A percentile compares a stretch with the other conserved stretches of the same genome.
Evolutionary conservation across 2,113 vertebrate species (phyloP).

Genomic region (Salvelinus namaycush): DNA sequence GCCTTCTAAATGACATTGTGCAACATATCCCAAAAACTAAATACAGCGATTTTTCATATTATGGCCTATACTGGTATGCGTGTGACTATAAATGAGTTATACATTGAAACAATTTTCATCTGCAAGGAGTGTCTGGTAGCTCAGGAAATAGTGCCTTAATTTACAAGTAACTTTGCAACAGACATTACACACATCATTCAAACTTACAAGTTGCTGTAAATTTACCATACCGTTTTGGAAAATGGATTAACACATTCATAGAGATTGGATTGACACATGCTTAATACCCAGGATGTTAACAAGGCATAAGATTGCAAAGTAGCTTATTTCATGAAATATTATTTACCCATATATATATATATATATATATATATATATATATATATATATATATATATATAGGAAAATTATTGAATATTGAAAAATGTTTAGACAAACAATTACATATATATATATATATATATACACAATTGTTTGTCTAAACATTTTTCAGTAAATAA

Average conservation of each 20-base stretch:
- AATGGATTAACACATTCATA: constrained; percentile 32
- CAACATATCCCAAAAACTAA: constrained; percentile 86
- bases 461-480: constrained; percentile 12
- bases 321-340: constrained; percentile 23
- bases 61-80: constrained; percentile 71
- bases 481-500: constrained; percentile 54
- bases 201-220: constrained; percentile 57
- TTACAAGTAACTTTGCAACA: constrained; percentile 66
- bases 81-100: constrained; percentile 75
- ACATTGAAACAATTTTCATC: constrained; percentile 54
- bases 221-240: constrained; percentile 41
- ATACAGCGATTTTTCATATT: constrained; percentile 79
- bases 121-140: constrained; percentile 71
- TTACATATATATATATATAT: too few species aligned
- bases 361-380: too few species aligned
- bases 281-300: constrained; percentile 20
- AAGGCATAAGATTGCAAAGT: constrained; percentile 33
- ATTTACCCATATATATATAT: constrained; percentile 15
- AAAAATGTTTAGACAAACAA: too few species aligned
- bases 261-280: constrained; percentile 59
- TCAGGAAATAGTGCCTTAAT: constrained; percentile 72
- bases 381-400: background rate
- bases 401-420: too few species aligned
- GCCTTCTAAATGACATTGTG: constrained; percentile 81
- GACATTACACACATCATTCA: constrained; percentile 65